A percentile compares a stretch with the other conserved stretches of the same genome.
phyloP scores from a whole-genome alignment of 2,113 vertebrate genomes.

The Ptilorrhoa leucosticta region DNA sequence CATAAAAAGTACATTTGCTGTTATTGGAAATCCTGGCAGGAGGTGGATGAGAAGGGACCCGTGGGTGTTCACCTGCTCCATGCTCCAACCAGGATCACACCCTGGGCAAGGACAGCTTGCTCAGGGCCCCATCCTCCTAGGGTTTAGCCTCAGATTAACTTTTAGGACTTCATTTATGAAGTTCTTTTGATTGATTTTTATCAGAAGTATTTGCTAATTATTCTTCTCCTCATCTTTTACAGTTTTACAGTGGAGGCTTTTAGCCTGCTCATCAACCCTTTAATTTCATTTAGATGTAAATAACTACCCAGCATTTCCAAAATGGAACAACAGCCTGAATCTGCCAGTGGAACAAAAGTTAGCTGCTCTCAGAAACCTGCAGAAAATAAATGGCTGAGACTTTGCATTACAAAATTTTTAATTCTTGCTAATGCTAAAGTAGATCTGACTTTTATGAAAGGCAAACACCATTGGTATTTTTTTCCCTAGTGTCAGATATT shows the following conservation, averaged over 20 bases:
- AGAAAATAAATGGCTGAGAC: not conserved
- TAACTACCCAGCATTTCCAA: not conserved
- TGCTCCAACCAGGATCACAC: not conserved
- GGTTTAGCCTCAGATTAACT: not conserved
- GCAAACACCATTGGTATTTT: not conserved
- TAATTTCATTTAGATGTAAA: not conserved
- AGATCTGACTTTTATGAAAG: not conserved
- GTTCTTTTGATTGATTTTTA: not conserved
- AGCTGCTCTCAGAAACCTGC: not conserved
- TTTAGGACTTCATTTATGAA: not conserved
- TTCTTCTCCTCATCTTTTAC: not conserved
- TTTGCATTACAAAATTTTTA: not conserved
- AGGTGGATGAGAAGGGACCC: not conserved
- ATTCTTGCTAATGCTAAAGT: not conserved
- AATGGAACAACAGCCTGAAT: not conserved
- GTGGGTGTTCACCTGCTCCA: not conserved
- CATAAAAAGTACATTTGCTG: not conserved
- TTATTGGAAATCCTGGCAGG: not conserved
- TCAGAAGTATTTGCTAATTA: not conserved
- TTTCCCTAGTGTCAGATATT: not conserved
- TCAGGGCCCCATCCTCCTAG: fast-evolving
- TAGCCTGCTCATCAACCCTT: not conserved
- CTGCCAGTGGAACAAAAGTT: not conserved
- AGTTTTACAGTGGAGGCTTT: not conserved
- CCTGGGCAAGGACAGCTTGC: not conserved